Base-by-base conservation (phyloP, 2,113 vertebrate genomes). In the Poeciliopsis prolifica region DNA sequence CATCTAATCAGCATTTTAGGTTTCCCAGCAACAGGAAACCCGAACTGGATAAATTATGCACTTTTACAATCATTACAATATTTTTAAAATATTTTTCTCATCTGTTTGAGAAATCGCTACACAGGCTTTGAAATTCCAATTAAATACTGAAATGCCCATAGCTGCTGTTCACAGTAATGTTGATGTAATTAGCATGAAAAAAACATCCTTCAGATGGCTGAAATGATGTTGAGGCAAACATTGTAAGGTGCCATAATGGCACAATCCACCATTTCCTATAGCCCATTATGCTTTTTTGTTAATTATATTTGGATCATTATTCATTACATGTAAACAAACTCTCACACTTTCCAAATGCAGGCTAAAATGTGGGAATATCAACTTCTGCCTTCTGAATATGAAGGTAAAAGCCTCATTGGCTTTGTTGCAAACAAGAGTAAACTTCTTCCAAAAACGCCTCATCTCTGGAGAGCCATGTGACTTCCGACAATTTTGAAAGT, bases 1-100 rank as follows among this genome's bases (percentile, higher is more conserved):
- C 24, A 78, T 63, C 75, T 66, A 74, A 81, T 82, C 65, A 75
- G 74, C 64, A 68, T 58, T 26, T 48, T 58, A 61, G n/a, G 19
- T 77, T 72, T 78, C 70, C 14, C 3, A 75, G 51, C 30, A 76
- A 61, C 44, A 17, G 30, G 65, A 28, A 37, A n/a, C 22, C 14
- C 31, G 2, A 8, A 19, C 64, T 63, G 61, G 40, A 31, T 58
- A 33, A 30, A 65, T 26, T 1, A 15, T 30, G 58, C 2, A 11
- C 0, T 58, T 58, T n/a, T n/a, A 24, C 24, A 17, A 11, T 7
- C 7, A 24, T 58, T 58, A 24, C 11, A n/a, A 58, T 58, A 58
- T 8, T n/a, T 58, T 58, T 10, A 2, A 29, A n/a, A 6, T 24
- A 6, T 10, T 19, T 48, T n/a, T 58, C 24, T n/a, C 51, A n/a